Percentiles rank a stretch among this genome's conserved stretches.
Evolutionary conservation across 2,113 vertebrate genomes (phyloP).

Genomic region (Antechinus flavipes): DNA sequence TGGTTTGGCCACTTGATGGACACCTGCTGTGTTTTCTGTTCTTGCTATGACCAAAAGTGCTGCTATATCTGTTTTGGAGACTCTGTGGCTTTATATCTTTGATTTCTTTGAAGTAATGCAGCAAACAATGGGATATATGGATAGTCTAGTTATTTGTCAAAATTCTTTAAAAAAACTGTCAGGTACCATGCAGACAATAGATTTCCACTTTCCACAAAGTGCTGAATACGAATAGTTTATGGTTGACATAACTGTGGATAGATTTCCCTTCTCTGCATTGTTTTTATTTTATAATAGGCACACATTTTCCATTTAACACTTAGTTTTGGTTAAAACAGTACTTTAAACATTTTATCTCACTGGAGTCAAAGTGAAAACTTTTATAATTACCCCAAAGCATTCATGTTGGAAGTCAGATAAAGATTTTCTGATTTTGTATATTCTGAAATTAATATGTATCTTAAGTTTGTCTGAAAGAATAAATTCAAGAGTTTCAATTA

Average conservation of each 20-base stretch:
- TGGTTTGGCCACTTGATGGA: background rate
- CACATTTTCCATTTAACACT: slow-evolving; percentile 7
- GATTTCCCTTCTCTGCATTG: slow-evolving; percentile 20
- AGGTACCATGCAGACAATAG: background rate
- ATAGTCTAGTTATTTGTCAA: background rate
- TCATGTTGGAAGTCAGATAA: background rate
- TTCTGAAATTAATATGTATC: slow-evolving; percentile 29
- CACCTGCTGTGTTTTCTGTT: background rate
- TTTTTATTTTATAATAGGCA: slow-evolving; percentile 15
- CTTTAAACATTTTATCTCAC: background rate
- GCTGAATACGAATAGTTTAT: background rate
- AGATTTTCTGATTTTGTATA: slow-evolving; percentile 37
- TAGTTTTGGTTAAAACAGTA: too few relatives aligned
- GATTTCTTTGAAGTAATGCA: background rate
- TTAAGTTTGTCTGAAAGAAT: slow-evolving; percentile 28
- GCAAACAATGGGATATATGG: background rate
- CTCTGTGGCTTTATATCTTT: background rate
- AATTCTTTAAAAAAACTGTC: background rate
- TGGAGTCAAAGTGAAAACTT: background rate
- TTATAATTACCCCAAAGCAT: background rate
- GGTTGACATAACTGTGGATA: background rate
- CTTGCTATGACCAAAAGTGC: background rate
- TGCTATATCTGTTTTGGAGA: background rate
- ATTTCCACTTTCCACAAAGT: background rate
- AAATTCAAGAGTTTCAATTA: slow-evolving; percentile 19